Evolutionary conservation across 2,797 vertebrate species (phyloP).

Genomic region (Syngnathus rostellatus): DNA sequence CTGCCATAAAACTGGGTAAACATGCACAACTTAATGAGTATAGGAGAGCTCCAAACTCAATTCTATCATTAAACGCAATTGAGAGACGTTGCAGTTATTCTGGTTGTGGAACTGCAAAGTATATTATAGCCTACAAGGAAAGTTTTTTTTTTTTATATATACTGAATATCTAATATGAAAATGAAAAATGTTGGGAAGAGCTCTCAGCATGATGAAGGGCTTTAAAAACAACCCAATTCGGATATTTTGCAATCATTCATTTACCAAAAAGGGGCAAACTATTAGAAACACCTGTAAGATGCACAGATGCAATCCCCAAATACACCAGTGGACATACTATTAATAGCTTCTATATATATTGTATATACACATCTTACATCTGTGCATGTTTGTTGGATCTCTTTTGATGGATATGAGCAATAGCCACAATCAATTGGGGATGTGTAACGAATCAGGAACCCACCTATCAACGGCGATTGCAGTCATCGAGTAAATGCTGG

Average conservation of each 20-base stretch:
- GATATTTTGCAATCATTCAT: not conserved
- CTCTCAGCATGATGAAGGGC: not conserved
- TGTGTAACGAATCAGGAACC: conserved; percentile 23
- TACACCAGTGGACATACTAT: not conserved
- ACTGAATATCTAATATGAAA: no score
- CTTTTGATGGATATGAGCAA: not conserved
- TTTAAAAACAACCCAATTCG: not conserved
- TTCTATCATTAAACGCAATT: not conserved
- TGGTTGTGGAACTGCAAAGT: not conserved
- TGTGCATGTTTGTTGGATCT: not conserved
- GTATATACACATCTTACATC: not conserved
- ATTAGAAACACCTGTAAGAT: not conserved
- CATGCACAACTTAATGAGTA: not conserved
- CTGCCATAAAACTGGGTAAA: not conserved
- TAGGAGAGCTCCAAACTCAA: not conserved
- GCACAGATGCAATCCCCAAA: not conserved
- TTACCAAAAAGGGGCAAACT: not conserved
- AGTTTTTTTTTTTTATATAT: no score
- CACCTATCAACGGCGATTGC: conserved; percentile 97
- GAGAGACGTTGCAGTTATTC: not conserved
- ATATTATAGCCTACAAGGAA: not conserved
- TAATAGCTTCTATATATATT: not conserved
- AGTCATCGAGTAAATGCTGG: conserved; percentile 99
- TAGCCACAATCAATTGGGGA: not conserved
- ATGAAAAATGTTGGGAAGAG: no score